Conservation (phyloP, 2,797 vertebrate genomes). For the Malurus leucopterus region DNA sequence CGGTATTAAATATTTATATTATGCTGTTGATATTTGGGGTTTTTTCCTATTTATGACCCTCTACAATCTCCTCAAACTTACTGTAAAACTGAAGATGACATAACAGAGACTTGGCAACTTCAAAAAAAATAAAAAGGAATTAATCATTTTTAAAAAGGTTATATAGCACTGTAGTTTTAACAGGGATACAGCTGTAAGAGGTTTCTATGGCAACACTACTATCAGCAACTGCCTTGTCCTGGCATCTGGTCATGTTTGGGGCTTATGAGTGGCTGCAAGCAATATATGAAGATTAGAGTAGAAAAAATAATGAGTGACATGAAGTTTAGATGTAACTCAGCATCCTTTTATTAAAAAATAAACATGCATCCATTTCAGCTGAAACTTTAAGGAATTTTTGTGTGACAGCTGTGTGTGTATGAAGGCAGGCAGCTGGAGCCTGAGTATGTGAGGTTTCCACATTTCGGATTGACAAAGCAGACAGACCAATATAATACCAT, state of each 20-base stretch:
- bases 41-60: neutral
- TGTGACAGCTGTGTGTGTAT: neutral
- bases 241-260: neutral
- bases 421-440: neutral
- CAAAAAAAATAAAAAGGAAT: neutral
- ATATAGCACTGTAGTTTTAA: slow-evolving; percentile 6
- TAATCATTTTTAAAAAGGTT: neutral
- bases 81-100: neutral
- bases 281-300: neutral
- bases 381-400: neutral
- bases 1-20: neutral
- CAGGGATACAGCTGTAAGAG: neutral
- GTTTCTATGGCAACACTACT: slow-evolving; percentile 29
- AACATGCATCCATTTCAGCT: neutral
- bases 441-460: neutral
- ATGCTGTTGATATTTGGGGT: neutral
- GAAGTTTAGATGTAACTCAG: neutral
- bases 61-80: neutral
- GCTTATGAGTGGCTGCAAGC: slow-evolving; percentile 4
- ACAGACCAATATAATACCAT: neutral
- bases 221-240: neutral
- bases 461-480: neutral
- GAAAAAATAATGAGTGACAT: neutral
- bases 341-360: neutral
- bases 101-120: neutral